These are phyloP conservation scores for Thereva unica DNA, from an alignment of 2,888 invertebrate species.

Conservation along the genomic window DNA sequence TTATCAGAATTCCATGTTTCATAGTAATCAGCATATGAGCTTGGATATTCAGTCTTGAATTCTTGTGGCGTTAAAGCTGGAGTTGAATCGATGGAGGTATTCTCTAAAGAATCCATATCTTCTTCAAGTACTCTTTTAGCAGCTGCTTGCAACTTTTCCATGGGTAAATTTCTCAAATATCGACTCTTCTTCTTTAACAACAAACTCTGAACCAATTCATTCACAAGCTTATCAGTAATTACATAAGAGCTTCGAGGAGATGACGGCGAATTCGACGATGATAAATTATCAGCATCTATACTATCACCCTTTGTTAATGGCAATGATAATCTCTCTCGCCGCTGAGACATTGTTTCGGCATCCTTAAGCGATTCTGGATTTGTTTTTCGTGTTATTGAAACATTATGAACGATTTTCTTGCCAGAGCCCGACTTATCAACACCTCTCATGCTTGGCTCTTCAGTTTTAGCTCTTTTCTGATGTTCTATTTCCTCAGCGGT, in stretches of 20 bases:
- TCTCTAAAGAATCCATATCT: conserved; percentile 61
- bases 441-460: conserved; percentile 45
- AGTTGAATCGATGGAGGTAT: conserved; percentile 59
- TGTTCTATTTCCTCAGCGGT: conserved; percentile 46
- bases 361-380: conserved; percentile 52
- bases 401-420: conserved; percentile 57
- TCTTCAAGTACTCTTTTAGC: conserved; percentile 64
- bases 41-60: conserved; percentile 54
- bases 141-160: conserved; percentile 64
- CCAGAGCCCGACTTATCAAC: conserved; percentile 44
- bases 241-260: conserved; percentile 58
- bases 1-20: conserved; percentile 59
- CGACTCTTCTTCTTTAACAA: conserved; percentile 62
- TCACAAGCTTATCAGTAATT: conserved; percentile 62
- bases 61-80: conserved; percentile 61
- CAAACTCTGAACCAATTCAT: conserved; percentile 64
- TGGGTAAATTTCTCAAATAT: conserved; percentile 61
- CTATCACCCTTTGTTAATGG: conserved; percentile 59
- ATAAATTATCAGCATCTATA: conserved; percentile 61
- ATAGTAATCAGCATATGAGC: conserved; percentile 62
- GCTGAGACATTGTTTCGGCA: conserved; percentile 56
- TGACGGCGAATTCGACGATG: conserved; percentile 61
- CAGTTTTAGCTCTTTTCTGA: conserved; percentile 45
- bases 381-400: conserved; percentile 56
- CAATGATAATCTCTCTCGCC: conserved; percentile 61